Conservation (phyloP, 2,888 invertebrate species). For the Eumerus sabulonum region DNA sequence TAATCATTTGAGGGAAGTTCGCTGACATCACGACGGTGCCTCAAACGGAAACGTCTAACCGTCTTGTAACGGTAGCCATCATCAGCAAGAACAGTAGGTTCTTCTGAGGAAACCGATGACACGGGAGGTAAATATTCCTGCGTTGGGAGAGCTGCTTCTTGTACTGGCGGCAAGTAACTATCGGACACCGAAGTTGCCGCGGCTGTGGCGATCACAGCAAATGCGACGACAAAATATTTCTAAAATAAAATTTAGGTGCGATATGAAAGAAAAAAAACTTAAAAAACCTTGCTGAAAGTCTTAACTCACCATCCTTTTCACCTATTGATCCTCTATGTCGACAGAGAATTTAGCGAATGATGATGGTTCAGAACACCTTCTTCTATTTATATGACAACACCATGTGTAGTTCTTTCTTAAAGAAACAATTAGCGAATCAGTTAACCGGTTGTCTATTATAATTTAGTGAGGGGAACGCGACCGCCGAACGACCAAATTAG, state of each 20-base stretch:
- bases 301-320: slow-evolving; percentile 56
- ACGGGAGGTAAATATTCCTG: slow-evolving; percentile 69
- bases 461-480: slow-evolving; percentile 1
- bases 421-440: slow-evolving; percentile 33
- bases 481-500: neutral
- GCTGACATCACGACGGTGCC: neutral
- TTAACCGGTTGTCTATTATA: slow-evolving; percentile 41
- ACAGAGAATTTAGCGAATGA: slow-evolving; percentile 58
- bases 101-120: slow-evolving; percentile 16
- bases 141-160: slow-evolving; percentile 56
- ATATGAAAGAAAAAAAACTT: no score
- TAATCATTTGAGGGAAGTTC: slow-evolving; percentile 57
- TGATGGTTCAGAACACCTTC: slow-evolving; percentile 34
- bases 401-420: slow-evolving; percentile 2
- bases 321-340: slow-evolving; percentile 34
- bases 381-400: slow-evolving; percentile 54
- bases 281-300: neutral
- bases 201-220: slow-evolving; percentile 75
- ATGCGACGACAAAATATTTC: slow-evolving; percentile 75
- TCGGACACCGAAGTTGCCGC: slow-evolving; percentile 69
- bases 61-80: slow-evolving; percentile 68
- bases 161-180: slow-evolving; percentile 68
- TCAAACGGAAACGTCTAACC: slow-evolving; percentile 47
- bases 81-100: slow-evolving; percentile 51
- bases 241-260: slow-evolving; percentile 53